Evolutionary conservation across 2,888 invertebrate genomes (phyloP).

Genomic region (Himalopsyche anomala): DNA sequence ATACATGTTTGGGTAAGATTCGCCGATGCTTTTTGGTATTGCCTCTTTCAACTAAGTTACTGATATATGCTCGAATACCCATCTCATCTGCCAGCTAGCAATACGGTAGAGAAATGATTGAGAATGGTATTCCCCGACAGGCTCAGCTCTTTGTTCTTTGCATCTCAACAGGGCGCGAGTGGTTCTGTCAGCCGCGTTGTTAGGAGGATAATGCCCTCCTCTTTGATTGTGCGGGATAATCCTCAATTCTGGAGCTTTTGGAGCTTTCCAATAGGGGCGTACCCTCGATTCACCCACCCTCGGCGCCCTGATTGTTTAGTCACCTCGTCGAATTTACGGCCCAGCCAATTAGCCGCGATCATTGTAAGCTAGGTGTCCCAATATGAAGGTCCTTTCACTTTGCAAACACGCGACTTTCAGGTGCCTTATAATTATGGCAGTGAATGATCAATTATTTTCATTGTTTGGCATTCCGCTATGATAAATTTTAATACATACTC

Average conservation of each 20-base stretch:
- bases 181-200: conserved; percentile 6
- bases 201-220: conserved; percentile 8
- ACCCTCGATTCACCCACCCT: neutral
- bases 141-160: conserved; percentile 1
- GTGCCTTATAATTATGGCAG: neutral
- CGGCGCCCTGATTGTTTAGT: conserved; percentile 47
- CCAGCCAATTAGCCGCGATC: conserved; percentile 57
- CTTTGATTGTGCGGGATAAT: conserved; percentile 16
- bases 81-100: conserved; percentile 7
- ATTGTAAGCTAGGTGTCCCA: conserved; percentile 3
- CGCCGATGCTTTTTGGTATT: too few species aligned
- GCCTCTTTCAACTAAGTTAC: too few species aligned
- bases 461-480: neutral
- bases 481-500: too few species aligned
- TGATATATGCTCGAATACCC: neutral
- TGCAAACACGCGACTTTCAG: neutral
- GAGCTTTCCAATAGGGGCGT: conserved; percentile 8
- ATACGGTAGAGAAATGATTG: conserved; percentile 1
- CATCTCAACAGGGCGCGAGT: conserved; percentile 7
- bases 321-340: conserved; percentile 55
- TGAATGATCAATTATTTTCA: neutral
- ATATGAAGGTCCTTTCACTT: neutral
- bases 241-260: neutral
- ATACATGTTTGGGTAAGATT: too few species aligned
- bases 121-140: conserved; percentile 5